Evolutionary conservation across 2,797 vertebrate genomes (phyloP).

Genomic region (Acipenser ruthenus): DNA sequence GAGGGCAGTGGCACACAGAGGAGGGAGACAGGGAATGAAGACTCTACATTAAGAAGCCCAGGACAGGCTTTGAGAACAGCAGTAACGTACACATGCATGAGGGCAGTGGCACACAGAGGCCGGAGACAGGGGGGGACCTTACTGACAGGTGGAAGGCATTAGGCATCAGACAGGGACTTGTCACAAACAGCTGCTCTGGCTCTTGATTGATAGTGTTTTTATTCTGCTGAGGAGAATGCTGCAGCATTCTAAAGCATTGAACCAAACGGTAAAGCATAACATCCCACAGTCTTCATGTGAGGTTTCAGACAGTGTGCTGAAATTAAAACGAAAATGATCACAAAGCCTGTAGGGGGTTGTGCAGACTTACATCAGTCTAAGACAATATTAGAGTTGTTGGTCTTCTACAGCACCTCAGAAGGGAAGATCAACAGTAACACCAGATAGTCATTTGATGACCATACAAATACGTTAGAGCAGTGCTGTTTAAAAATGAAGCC

Average conservation of each 20-base stretch:
- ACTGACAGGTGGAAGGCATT: constrained; percentile 86
- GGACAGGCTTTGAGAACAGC: constrained; percentile 40
- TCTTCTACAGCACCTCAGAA: constrained; percentile 23
- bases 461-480: too few relatives aligned
- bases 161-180: constrained; percentile 87
- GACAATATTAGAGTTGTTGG: background rate
- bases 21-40: too few relatives aligned
- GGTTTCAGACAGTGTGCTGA: too few relatives aligned
- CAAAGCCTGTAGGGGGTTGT: too few relatives aligned
- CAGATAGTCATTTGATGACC: too few relatives aligned
- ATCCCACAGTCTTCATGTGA: too few relatives aligned
- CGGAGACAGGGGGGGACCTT: constrained; percentile 70
- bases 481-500: constrained; percentile 20
- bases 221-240: constrained; percentile 47
- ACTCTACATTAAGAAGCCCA: constrained; percentile 33
- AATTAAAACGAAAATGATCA: too few relatives aligned
- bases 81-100: constrained; percentile 28
- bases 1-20: too few relatives aligned
- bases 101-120: constrained; percentile 36
- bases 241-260: too few relatives aligned
- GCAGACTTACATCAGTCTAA: too few relatives aligned
- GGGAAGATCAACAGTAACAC: constrained; percentile 12
- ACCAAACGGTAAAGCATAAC: too few relatives aligned
- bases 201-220: constrained; percentile 93
- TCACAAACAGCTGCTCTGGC: constrained; percentile 90